Conservation (phyloP, 1,140 invertebrate species). For the Drosophila sp. region DNA sequence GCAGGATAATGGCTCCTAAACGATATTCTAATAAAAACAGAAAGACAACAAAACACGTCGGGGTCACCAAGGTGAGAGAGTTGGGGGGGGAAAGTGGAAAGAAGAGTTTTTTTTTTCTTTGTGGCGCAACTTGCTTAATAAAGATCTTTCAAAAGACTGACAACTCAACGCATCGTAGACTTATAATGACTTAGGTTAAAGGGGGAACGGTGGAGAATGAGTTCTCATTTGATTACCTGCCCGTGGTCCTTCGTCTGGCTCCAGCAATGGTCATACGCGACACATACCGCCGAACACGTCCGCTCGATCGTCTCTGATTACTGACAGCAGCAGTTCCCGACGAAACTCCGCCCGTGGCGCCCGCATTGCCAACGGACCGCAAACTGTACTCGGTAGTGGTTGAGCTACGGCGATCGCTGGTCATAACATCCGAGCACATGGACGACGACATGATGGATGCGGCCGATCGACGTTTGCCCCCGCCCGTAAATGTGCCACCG, state of each 20-base stretch:
- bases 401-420: slow-evolving; percentile 77
- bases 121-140: background rate
- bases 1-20: slow-evolving; percentile 68
- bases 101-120: background rate
- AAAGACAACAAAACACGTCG: background rate
- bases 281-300: slow-evolving; percentile 73
- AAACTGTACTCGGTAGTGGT: slow-evolving; percentile 78
- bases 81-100: too few relatives aligned
- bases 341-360: background rate
- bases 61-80: background rate
- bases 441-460: slow-evolving; percentile 81
- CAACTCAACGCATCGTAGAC: too few relatives aligned
- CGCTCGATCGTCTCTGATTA: slow-evolving; percentile 70
- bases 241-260: slow-evolving; percentile 77
- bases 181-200: background rate
- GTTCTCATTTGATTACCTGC: slow-evolving; percentile 66
- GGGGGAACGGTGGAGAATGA: too few relatives aligned
- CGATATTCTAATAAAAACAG: accelerated
- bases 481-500: slow-evolving; percentile 64
- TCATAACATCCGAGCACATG: slow-evolving; percentile 73
- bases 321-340: slow-evolving; percentile 12
- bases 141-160: background rate
- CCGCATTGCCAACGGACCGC: slow-evolving; percentile 30
- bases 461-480: slow-evolving; percentile 72
- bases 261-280: slow-evolving; percentile 81